phyloP scores from a whole-genome alignment of 2,888 invertebrate genomes.

The Beris chalybata region DNA sequence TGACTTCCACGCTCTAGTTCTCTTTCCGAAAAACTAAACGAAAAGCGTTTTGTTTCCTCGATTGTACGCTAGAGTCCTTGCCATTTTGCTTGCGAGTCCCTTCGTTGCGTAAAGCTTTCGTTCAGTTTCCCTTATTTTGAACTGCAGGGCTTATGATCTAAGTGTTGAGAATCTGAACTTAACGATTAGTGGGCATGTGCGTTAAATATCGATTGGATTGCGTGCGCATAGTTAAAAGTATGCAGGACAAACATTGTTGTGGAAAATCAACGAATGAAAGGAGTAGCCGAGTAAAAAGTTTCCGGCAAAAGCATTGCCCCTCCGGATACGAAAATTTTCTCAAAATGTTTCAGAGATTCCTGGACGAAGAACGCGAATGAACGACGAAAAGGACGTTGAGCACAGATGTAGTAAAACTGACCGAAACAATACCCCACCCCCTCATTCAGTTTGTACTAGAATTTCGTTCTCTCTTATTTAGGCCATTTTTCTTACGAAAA shows the following conservation, averaged over 20 bases:
- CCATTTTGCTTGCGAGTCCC: background rate
- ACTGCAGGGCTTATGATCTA: constrained; percentile 23
- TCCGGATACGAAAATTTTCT: too few relatives aligned
- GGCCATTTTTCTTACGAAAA: too few relatives aligned
- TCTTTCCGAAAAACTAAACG: too few relatives aligned
- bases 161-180: background rate
- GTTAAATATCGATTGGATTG: constrained; percentile 36
- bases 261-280: constrained; percentile 12
- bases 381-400: too few relatives aligned
- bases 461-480: too few relatives aligned
- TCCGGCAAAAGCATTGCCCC: too few relatives aligned
- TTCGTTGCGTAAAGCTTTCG: constrained; percentile 6
- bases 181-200: constrained; percentile 24
- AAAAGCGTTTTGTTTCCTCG: too few relatives aligned
- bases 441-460: too few relatives aligned
- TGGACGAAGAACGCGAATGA: too few relatives aligned
- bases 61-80: background rate
- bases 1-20: background rate
- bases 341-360: too few relatives aligned
- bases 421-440: too few relatives aligned
- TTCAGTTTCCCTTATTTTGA: constrained; percentile 10
- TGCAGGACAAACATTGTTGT: background rate
- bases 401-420: too few relatives aligned
- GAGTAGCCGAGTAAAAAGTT: constrained; percentile 9
- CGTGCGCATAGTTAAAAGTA: constrained; percentile 33